These are phyloP conservation scores for Rhamphomyia laevipes DNA, from an alignment of 2,888 invertebrate genomes.

Conservation along the genomic window DNA sequence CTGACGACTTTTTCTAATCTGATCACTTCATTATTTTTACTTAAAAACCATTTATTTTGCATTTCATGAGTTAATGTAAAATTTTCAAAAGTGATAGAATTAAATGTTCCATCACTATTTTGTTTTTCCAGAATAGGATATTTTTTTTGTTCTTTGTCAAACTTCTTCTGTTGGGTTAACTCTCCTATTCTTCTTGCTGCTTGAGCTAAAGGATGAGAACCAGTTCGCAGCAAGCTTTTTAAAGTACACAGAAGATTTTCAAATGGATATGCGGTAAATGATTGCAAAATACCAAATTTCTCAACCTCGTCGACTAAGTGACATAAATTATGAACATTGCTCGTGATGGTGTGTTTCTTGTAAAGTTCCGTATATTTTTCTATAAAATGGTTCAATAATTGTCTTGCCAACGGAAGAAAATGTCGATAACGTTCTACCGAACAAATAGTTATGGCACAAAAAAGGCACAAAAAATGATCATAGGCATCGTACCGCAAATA, in stretches of 20 bases:
- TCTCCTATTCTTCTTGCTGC: slow-evolving; percentile 17
- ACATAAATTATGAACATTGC: slow-evolving; percentile 29
- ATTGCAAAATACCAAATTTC: slow-evolving; percentile 23
- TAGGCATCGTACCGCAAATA: slow-evolving; percentile 2
- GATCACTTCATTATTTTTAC: slow-evolving; percentile 9
- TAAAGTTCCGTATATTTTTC: slow-evolving; percentile 21
- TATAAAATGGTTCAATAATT: slow-evolving; percentile 10
- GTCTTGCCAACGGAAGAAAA: no score
- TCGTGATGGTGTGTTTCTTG: slow-evolving; percentile 22
- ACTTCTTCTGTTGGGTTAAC: neutral
- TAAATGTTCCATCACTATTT: no score
- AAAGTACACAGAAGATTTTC: slow-evolving; percentile 24
- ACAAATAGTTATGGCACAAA: slow-evolving; percentile 5
- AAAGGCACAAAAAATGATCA: neutral
- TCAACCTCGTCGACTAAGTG: slow-evolving; percentile 27
- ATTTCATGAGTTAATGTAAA: no score
- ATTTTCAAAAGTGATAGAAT: no score
- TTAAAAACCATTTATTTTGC: slow-evolving; percentile 19
- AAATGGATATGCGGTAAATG: slow-evolving; percentile 27
- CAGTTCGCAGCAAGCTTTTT: slow-evolving; percentile 16
- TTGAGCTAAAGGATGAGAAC: slow-evolving; percentile 16
- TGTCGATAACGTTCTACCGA: neutral
- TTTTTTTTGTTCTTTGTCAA: no score
- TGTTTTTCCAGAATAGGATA: no score
- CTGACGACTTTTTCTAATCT: slow-evolving; percentile 8